Evolutionary conservation across 92 coral and sea anemone species (phyloP).

Genomic region (Parazoanthus darwini): DNA sequence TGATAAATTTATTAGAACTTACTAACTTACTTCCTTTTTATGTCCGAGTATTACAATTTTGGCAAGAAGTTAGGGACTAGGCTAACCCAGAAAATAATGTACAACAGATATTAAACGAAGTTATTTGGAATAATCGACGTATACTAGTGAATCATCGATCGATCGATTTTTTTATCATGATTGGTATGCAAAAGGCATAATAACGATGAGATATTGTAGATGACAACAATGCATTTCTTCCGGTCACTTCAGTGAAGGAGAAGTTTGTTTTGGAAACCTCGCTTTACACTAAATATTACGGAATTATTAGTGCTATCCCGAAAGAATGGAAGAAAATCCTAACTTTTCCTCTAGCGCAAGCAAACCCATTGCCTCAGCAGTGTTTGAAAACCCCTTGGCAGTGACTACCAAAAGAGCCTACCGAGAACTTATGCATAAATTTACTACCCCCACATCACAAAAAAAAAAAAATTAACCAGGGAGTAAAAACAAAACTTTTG

Average conservation of each 20-base stretch:
- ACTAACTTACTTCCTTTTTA: too few species aligned
- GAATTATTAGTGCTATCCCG: neutral
- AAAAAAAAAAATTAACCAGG: neutral
- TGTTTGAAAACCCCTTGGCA: conserved; percentile 2
- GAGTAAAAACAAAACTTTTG: neutral
- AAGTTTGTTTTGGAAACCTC: neutral
- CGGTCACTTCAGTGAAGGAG: neutral
- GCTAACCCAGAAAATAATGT: too few species aligned
- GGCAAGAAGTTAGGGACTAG: too few species aligned
- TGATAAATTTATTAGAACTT: too few species aligned
- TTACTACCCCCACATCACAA: neutral
- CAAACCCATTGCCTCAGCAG: conserved; percentile 3
- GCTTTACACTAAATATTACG: neutral
- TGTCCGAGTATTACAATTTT: too few species aligned
- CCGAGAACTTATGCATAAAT: neutral
- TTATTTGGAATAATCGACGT: too few species aligned
- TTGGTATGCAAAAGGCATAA: too few species aligned
- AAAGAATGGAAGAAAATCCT: neutral
- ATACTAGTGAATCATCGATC: too few species aligned
- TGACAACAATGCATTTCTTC: neutral
- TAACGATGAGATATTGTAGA: too few species aligned
- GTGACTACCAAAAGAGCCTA: neutral
- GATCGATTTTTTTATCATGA: too few species aligned
- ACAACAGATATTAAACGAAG: too few species aligned
- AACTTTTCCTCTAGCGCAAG: neutral